Conservation (phyloP, 1,140 invertebrate genomes). For the Conopomorpha cramerella region DNA sequence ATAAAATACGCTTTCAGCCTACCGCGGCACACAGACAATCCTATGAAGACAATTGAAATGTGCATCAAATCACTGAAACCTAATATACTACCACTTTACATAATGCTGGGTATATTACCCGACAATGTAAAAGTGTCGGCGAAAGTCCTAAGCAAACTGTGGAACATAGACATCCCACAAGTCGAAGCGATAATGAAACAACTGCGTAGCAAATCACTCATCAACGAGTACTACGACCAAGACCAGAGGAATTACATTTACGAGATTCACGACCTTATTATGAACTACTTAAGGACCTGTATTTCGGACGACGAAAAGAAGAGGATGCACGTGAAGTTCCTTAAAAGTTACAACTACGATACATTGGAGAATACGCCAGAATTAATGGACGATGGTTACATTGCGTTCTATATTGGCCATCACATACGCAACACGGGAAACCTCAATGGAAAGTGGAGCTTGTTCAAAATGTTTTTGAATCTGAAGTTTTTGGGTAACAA, state of each 20-base stretch:
- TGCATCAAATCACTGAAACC: conserved; percentile 36
- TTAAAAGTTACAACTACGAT: conserved; percentile 36
- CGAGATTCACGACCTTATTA: conserved; percentile 43
- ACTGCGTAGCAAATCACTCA: conserved; percentile 32
- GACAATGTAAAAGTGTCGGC: conserved; percentile 39
- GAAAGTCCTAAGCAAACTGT: conserved; percentile 32
- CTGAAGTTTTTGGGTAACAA: conserved; percentile 50
- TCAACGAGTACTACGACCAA: conserved; percentile 28
- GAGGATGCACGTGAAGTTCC: conserved; percentile 29
- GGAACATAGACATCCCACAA: conserved; percentile 23
- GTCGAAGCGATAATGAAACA: conserved; percentile 36
- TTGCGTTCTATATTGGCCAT: conserved; percentile 43
- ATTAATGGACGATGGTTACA: conserved; percentile 42
- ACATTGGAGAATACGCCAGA: conserved; percentile 17
- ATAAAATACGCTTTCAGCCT: conserved; percentile 19
- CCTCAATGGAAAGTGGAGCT: conserved; percentile 21
- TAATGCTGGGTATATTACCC: conserved; percentile 35
- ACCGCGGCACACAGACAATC: conserved; percentile 20
- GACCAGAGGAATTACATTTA: conserved; percentile 38
- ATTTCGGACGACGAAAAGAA: conserved; percentile 23
- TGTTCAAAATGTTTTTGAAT: conserved; percentile 42
- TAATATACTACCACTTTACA: conserved; percentile 29
- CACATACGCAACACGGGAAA: conserved; percentile 38
- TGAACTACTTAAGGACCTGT: conserved; percentile 30
- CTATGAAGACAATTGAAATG: conserved; percentile 38